A percentile compares a stretch with the other conserved stretches of the same genome.
These are phyloP conservation scores for Drosophila pectinifera DNA, from an alignment of 1,140 invertebrate species.

Conservation along the genomic window DNA sequence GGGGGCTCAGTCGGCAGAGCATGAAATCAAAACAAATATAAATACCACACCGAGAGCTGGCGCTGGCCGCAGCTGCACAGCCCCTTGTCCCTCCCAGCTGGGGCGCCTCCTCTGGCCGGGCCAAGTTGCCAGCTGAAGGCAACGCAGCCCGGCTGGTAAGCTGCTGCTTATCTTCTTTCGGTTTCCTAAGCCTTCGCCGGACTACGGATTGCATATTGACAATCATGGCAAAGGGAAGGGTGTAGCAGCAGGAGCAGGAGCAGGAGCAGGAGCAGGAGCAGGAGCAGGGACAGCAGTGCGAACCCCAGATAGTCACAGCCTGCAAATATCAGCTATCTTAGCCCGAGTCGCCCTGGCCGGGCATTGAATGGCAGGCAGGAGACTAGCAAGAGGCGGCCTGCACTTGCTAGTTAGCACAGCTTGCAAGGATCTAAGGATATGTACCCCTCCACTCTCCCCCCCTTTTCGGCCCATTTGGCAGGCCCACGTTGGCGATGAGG, in stretches of 20 bases:
- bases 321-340: slow-evolving; percentile 43
- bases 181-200: slow-evolving; percentile 45
- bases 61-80: slow-evolving; percentile 26
- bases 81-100: background rate
- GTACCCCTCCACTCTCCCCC: too few relatives aligned
- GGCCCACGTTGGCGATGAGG: slow-evolving; percentile 34
- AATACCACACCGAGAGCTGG: slow-evolving; percentile 51
- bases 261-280: background rate
- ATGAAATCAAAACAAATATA: slow-evolving; percentile 67
- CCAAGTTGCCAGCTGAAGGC: slow-evolving; percentile 38
- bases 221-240: slow-evolving; percentile 36
- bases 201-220: slow-evolving; percentile 52
- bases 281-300: slow-evolving; percentile 4
- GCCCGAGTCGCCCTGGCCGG: slow-evolving; percentile 19
- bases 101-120: background rate
- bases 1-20: slow-evolving; percentile 23
- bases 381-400: background rate
- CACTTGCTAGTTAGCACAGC: slow-evolving; percentile 38
- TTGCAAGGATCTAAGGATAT: slow-evolving; percentile 13
- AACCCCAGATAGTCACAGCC: slow-evolving; percentile 32
- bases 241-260: slow-evolving; percentile 17
- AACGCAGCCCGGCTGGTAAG: slow-evolving; percentile 30
- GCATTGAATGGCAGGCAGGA: slow-evolving; percentile 35
- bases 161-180: slow-evolving; percentile 40
- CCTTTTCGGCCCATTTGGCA: slow-evolving; percentile 40